Evolutionary conservation across 1,140 invertebrate genomes (phyloP).

Genomic region (Ylistrum balloti): DNA sequence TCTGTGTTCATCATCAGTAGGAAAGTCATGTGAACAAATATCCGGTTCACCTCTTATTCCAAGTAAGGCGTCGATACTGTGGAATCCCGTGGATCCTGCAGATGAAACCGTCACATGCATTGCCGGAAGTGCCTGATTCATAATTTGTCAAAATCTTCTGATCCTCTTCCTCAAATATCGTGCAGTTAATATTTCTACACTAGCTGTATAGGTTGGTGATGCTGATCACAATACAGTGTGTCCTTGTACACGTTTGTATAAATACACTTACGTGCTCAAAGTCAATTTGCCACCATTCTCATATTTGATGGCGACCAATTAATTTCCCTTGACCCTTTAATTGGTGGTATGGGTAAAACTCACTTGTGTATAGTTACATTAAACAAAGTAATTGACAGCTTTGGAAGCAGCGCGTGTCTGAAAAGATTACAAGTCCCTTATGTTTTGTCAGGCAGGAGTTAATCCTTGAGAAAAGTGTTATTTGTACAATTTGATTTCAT

Average conservation of each 20-base stretch:
- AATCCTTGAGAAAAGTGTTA: slow-evolving; percentile 39
- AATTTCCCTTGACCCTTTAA: slow-evolving; percentile 34
- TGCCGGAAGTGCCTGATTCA: slow-evolving; percentile 4
- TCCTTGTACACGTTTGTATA: neutral
- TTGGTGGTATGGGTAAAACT: slow-evolving; percentile 17
- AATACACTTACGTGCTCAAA: slow-evolving; percentile 25
- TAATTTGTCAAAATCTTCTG: neutral
- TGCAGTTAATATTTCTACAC: neutral
- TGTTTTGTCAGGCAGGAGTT: slow-evolving; percentile 32
- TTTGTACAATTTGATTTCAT: slow-evolving; percentile 40
- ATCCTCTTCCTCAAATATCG: neutral
- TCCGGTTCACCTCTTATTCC: neutral
- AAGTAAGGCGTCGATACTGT: slow-evolving; percentile 10
- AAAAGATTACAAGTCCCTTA: slow-evolving; percentile 39
- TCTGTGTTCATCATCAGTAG: neutral
- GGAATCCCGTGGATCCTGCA: neutral
- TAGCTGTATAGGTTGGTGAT: neutral
- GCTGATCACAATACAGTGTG: neutral
- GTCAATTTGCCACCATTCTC: slow-evolving; percentile 15
- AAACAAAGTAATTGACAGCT: slow-evolving; percentile 39
- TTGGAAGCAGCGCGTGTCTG: slow-evolving; percentile 23
- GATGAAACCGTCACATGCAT: slow-evolving; percentile 6
- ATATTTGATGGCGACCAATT: slow-evolving; percentile 13
- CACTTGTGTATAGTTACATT: slow-evolving; percentile 39
- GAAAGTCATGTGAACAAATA: neutral